Evolutionary conservation across 2,797 vertebrate species (phyloP).

Genomic region (Ficedula albicollis): DNA sequence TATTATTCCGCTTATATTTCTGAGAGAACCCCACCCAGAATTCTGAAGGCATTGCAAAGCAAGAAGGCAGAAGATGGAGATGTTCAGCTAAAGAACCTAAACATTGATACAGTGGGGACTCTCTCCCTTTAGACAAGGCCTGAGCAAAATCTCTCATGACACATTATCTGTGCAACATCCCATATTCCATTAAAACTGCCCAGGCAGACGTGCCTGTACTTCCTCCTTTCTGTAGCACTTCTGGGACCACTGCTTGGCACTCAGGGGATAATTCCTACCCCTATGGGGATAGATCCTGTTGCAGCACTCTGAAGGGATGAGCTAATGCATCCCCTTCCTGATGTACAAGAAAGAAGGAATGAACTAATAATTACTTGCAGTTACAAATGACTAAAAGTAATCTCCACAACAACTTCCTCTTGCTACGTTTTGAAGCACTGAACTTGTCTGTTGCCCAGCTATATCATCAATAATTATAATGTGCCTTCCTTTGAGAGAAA

Average conservation of each 20-base stretch:
- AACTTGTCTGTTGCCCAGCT: neutral
- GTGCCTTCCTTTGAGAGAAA: neutral
- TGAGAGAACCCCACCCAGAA: neutral
- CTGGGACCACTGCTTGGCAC: neutral
- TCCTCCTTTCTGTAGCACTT: neutral
- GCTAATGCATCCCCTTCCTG: neutral
- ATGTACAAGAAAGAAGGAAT: neutral
- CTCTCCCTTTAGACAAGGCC: neutral
- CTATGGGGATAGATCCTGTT: neutral
- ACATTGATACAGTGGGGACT: neutral
- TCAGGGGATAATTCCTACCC: neutral
- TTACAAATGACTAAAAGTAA: neutral
- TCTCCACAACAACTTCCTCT: neutral
- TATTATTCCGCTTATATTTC: neutral
- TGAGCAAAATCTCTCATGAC: neutral
- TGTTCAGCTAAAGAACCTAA: neutral
- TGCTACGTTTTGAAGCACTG: neutral
- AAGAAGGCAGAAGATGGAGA: neutral
- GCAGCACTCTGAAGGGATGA: neutral
- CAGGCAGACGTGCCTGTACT: neutral
- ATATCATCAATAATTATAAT: neutral
- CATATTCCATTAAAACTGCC: neutral
- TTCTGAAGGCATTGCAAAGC: neutral
- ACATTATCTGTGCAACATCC: neutral
- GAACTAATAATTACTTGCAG: neutral